Percentiles rank a stretch among this genome's conserved stretches.
These are phyloP conservation scores for Helicoverpa zea DNA, from an alignment of 1,140 invertebrate genomes.

Conservation along the genomic window DNA sequence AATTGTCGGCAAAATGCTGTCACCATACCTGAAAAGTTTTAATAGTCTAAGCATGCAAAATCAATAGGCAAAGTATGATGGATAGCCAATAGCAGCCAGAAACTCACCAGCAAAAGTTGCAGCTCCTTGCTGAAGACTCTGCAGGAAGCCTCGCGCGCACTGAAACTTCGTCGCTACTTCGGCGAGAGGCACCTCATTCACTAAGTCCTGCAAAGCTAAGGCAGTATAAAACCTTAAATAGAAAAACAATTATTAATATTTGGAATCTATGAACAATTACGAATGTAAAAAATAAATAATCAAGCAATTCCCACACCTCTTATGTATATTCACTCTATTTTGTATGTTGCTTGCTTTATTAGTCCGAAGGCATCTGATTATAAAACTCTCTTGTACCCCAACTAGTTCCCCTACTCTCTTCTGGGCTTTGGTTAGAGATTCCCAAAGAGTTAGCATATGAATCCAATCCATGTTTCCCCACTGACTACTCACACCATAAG, in stretches of 20 bases:
- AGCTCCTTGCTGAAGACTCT: conserved; percentile 97
- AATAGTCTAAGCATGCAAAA: no score
- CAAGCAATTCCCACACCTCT: conserved; percentile 74
- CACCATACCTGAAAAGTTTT: conserved; percentile 92
- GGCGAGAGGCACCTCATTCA: conserved; percentile 95
- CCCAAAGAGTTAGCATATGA: conserved; percentile 94
- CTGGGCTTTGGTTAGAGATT: conserved; percentile 92
- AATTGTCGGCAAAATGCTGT: conserved; percentile 96
- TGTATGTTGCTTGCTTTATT: conserved; percentile 87
- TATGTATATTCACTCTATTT: conserved; percentile 85
- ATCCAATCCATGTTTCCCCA: conserved; percentile 96
- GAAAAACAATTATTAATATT: conserved; percentile 26
- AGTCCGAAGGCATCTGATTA: conserved; percentile 92
- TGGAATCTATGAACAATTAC: not conserved
- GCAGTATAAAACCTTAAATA: conserved; percentile 95
- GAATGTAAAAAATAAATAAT: conserved; percentile 34
- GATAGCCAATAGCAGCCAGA: no score
- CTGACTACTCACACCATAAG: conserved; percentile 93
- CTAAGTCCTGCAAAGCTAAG: conserved; percentile 96
- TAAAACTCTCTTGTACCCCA: conserved; percentile 96
- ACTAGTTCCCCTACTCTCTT: conserved; percentile 96
- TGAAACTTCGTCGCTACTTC: conserved; percentile 94
- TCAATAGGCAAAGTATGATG: no score
- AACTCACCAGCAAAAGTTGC: conserved; percentile 96
- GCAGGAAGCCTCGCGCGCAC: conserved; percentile 95